These are phyloP conservation scores for Sipha flava DNA, from an alignment of 1,140 invertebrate genomes.

Conservation along the genomic window DNA sequence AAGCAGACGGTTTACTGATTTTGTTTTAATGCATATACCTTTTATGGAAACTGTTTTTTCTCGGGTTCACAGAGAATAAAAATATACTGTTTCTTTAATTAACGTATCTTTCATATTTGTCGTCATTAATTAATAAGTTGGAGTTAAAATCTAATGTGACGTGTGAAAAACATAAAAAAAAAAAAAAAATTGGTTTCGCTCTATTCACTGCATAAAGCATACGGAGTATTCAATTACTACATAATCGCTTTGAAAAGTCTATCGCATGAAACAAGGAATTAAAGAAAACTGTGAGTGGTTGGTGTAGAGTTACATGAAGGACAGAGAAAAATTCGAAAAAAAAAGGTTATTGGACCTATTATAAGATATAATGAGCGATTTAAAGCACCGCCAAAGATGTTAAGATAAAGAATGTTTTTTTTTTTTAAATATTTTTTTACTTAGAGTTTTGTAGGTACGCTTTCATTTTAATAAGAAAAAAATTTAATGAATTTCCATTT, in stretches of 20 bases:
- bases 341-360: not conserved
- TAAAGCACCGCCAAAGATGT: not conserved
- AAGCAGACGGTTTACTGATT: too few species aligned
- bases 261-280: not conserved
- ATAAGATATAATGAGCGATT: not conserved
- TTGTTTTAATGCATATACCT: too few species aligned
- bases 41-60: too few species aligned
- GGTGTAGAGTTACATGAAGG: not conserved
- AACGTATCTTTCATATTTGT: not conserved
- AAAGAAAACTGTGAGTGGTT: not conserved
- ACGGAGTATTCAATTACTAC: not conserved
- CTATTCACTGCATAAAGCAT: too few species aligned
- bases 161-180: not conserved
- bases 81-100: too few species aligned
- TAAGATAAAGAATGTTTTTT: not conserved
- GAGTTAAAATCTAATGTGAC: not conserved
- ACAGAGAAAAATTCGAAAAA: not conserved
- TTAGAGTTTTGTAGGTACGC: too few species aligned
- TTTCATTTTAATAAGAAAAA: too few species aligned
- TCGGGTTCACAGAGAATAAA: too few species aligned
- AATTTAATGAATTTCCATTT: not conserved
- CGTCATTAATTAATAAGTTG: not conserved
- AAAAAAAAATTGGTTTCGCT: not conserved
- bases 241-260: conserved; percentile 15
- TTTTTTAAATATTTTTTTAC: too few species aligned